Evolutionary conservation across 2,797 vertebrate species (phyloP).

Genomic region (Morus bassanus): DNA sequence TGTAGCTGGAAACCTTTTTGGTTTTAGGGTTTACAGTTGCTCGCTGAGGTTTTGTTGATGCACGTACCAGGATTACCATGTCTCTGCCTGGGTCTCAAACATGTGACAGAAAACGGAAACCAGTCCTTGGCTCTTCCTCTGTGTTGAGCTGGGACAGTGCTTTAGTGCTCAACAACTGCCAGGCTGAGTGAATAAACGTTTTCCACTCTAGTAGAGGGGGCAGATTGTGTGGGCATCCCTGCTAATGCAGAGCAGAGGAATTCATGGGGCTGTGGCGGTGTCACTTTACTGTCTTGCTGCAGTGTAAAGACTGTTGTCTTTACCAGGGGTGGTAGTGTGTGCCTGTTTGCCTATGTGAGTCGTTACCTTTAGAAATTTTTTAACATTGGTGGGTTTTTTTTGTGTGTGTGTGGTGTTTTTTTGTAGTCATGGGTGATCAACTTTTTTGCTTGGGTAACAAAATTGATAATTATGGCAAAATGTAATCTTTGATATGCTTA

Average conservation of each 20-base stretch:
- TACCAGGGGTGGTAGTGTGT: neutral
- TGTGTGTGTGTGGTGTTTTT: too few species aligned
- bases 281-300: neutral
- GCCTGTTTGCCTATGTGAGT: neutral
- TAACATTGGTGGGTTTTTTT: neutral
- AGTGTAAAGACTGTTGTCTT: neutral
- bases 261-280: neutral
- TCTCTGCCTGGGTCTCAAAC: neutral
- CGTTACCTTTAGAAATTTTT: neutral
- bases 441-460: neutral
- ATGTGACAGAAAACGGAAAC: accelerated
- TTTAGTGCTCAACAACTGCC: neutral
- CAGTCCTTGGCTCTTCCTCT: accelerated
- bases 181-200: neutral
- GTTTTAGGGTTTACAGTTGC: neutral
- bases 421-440: neutral
- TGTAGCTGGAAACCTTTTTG: neutral
- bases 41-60: neutral
- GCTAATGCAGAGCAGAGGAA: neutral
- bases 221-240: neutral
- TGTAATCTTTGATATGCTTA: neutral
- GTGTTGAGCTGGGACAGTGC: too few species aligned
- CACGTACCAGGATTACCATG: accelerated
- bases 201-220: neutral
- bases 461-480: neutral